Base-by-base conservation (phyloP, 2,797 vertebrate genomes). In the Pangasius macronema region DNA sequence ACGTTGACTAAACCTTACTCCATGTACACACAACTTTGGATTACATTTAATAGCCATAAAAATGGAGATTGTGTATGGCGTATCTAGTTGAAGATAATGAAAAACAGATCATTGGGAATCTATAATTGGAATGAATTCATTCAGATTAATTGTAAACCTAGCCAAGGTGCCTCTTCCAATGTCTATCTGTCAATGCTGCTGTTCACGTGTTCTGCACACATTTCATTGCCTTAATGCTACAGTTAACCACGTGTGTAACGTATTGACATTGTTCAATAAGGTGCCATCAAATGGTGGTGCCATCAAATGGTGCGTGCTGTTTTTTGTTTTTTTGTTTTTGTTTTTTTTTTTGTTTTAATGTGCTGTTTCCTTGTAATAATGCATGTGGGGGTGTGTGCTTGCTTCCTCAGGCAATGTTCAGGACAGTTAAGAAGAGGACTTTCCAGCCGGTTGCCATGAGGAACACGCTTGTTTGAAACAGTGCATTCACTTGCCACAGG, bases 391-490 rank as follows among this genome's bases (percentile, higher is more conserved):
- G 77, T 59, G 33, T 59, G 85, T 75, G 13, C 77, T 49, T 89
- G 55, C 94, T 86, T 92, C 89, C 88, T 33, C 94, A 96, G 96
- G 95, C 94, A 91, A 92, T 89, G 93, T 94, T 93, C 89, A 93
- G 94, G 94, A 95, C 95, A 92, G 95, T 94, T 94, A 94, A 94
- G 92, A 92, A 93, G 94, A 94, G 95, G 93, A 94, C 94, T 94
- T 94, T 92, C 91, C 95, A 94, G 94, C 92, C 91, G 89, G 93
- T 95, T 95, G 93, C 93, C 94, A 92, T 91, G 93, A 93, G 93
- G 92, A 92, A 92, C 92, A 94, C 95, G 92, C 93, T 93, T 86
- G 90, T 94, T 94, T 94, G 93, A 94, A 89, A 95, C 94, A 92
- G 93, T 95, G 94, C 93, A 93, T 94, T 49, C 93, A 93, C 94